Evolutionary conservation across 37 sponge, comb jelly and placozoan species (phyloP), one percentile per base, ranked within the genome.

Genomic region (Cladorhizidae sp.): DNA sequence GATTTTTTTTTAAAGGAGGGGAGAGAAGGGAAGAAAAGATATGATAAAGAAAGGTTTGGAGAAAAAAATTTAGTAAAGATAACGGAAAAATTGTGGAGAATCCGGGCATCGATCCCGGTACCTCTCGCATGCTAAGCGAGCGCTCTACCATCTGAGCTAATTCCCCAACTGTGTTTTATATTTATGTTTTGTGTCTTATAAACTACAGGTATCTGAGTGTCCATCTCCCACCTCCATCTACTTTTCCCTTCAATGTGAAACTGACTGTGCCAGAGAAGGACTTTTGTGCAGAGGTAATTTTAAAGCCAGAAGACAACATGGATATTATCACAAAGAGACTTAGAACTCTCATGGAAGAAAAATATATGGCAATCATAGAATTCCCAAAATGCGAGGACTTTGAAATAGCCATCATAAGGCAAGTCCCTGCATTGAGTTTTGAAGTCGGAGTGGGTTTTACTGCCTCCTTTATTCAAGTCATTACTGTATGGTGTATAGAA

Each of bases 221-320:
- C 29, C 64, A 89, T 43, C 75, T 89, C 21, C 80, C 89, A 33
- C 73, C 52, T 50, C 89, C 89, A 45, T 55, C 85, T 63, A 84
- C 89, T 45, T 55, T 89, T 23, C 89, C 89, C 21, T 32, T 89
- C 35, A 74, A 79, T 54, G 76, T 89, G 29, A 51, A 43, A 40
- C 61, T 89, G 15, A 52, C 80, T 8, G 84, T 89, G 14, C 89
- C 89, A 42, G 70, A 84, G 26, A 83, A 72, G 43, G 35, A 80
- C 0, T 89, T 89, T 68, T 35, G 40, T 11, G 80, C 80, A 45
- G 80, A 84, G 20, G 76, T 83, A 25, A 39, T 89, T 12, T 57
- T 89, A 45, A 73, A 67, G 26, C 89, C 89, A 17, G 80, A 78
- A 49, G 89, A 89, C 61, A 89, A 51, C 26, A 87, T 87, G 88